These are phyloP conservation scores for Leptopterna dolabrata DNA, from an alignment of 2,888 invertebrate species.

Conservation along the genomic window DNA sequence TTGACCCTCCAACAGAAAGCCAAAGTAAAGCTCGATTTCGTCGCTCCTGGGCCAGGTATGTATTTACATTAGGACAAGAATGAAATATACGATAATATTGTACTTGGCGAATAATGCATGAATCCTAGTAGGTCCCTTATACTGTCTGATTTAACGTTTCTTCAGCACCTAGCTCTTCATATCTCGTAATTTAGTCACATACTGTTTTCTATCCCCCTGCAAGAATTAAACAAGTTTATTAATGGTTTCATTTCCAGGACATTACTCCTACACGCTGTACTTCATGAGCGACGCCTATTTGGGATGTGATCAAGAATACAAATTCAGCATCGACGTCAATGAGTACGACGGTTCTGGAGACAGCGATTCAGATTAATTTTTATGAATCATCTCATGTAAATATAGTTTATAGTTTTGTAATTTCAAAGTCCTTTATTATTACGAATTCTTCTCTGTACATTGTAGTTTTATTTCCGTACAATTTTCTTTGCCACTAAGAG, in stretches of 20 bases:
- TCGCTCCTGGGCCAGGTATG: slow-evolving; percentile 82
- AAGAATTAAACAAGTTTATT: too few species aligned
- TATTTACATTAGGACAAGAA: slow-evolving; percentile 46
- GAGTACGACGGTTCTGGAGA: slow-evolving; percentile 73
- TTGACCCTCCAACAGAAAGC: slow-evolving; percentile 94
- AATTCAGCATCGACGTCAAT: slow-evolving; percentile 86
- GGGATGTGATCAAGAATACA: slow-evolving; percentile 99
- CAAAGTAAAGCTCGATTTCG: slow-evolving; percentile 89
- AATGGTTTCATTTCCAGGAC: slow-evolving; percentile 69
- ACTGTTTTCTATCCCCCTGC: too few species aligned
- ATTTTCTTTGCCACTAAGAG: not conserved
- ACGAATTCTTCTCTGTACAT: not conserved
- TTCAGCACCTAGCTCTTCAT: too few species aligned
- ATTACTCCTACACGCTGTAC: slow-evolving; percentile 93
- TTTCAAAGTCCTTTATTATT: not conserved
- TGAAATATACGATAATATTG: too few species aligned
- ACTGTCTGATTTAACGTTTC: too few species aligned
- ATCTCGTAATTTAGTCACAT: too few species aligned
- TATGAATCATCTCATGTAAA: not conserved
- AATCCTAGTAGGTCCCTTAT: too few species aligned
- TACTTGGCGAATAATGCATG: too few species aligned
- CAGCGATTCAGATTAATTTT: slow-evolving; percentile 63
- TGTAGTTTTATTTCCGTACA: not conserved
- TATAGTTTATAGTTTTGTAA: not conserved
- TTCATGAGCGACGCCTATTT: slow-evolving; percentile 99